Conservation (phyloP, 2,797 vertebrate species). For the Cephalopachus bancanus region DNA sequence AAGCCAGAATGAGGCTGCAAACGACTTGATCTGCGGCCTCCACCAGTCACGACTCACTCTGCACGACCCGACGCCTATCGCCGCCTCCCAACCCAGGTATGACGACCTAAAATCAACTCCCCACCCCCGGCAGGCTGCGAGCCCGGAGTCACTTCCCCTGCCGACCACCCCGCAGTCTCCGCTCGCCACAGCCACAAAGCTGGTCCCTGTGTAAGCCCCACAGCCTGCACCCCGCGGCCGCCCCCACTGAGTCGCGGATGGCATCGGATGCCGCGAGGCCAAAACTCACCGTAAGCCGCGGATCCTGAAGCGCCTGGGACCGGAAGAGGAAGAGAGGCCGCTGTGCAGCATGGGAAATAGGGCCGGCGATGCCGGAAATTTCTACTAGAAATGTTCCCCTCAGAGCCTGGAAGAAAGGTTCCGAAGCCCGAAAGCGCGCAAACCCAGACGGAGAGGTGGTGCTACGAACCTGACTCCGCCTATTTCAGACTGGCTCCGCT, state of each 20-base stretch:
- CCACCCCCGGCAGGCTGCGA: neutral
- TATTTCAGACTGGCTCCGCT: accelerated
- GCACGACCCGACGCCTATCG: neutral
- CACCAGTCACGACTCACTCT: neutral
- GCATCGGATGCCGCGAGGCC: neutral
- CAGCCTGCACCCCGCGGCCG: neutral
- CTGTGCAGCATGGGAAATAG: constrained; percentile 69
- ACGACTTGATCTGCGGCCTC: neutral
- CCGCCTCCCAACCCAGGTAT: neutral
- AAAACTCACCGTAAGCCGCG: neutral
- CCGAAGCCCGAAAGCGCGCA: neutral
- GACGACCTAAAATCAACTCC: neutral
- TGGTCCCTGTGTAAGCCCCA: neutral
- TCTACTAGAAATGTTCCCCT: constrained; percentile 68
- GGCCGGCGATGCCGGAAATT: neutral
- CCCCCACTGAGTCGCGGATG: neutral
- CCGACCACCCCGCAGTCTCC: neutral
- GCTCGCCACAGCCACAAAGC: neutral
- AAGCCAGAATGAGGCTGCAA: neutral
- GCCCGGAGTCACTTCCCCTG: too few species aligned
- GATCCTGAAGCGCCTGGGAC: constrained; percentile 81
- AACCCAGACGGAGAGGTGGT: accelerated
- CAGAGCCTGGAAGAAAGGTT: constrained; percentile 16
- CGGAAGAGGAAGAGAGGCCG: constrained; percentile 87
- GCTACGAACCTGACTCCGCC: neutral